Base-by-base conservation (phyloP, 2,888 invertebrate species). In the Limnephilus marmoratus region DNA sequence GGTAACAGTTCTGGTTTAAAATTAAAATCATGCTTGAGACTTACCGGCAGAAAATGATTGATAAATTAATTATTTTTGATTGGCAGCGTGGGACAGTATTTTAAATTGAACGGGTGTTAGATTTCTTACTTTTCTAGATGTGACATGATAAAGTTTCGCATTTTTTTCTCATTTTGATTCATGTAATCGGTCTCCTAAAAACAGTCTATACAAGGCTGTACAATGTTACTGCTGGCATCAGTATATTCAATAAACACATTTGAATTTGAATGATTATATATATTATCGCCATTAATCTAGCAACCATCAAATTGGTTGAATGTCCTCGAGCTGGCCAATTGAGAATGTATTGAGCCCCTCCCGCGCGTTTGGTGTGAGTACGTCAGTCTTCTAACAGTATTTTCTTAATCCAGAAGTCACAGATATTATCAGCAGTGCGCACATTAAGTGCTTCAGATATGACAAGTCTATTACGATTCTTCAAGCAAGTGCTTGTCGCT, bases 371-470 rank as follows among this genome's bases (percentile, higher is more conserved):
- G 3, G 37, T 37, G 37, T 37, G 24, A 68, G 24, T 9, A 1
- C 37, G 37, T 41, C 83, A 83, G 37, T n/a, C 24, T 83, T 9
- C 18, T 37, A 15, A 83, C 31, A 31, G 34, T 37, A 37, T 83
- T 31, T 83, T 83, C 37, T 83, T 83, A 83, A 83, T 87, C 87
- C 87, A 53, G 87, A 68, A 68, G 87, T 53, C 29, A n/a, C 15
- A 68, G 87, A 87, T 87, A 37, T 68, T 87, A 53, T 53, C 68
- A 9, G 45, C 29, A 68, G 3, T 53, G 87, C 53, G 53, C 34
- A 87, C 87, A 87, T 87, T 87, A 87, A 87, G 87, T 53, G 87
- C 87, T 87, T 87, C 15, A 68, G 87, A 87, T 87, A 68, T 68
- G 87, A 87, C 68, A 45, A 45, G 45, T 86, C 24, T 86, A 86